phyloP scores from a whole-genome alignment of 2,888 invertebrate genomes.

The Conomelus anceps region DNA sequence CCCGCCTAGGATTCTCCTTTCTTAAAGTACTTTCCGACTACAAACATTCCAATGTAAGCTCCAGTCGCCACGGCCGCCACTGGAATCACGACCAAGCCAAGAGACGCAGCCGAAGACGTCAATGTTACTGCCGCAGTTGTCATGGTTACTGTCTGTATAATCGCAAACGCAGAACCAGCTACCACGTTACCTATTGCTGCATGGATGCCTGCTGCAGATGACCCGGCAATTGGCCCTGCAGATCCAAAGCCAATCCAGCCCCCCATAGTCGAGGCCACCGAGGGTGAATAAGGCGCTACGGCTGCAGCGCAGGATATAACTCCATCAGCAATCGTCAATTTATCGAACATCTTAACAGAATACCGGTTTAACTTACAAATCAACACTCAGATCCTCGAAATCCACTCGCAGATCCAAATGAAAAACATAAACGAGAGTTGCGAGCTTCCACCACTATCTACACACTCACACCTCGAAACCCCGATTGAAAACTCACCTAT shows the following conservation, averaged over 20 bases:
- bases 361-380: no score
- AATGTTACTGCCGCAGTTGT: neutral
- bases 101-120: no score
- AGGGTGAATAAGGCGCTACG: neutral
- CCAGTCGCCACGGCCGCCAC: neutral
- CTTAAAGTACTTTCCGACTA: neutral
- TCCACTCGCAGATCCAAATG: no score
- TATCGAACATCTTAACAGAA: no score
- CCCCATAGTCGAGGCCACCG: neutral
- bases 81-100: neutral
- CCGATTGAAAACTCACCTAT: no score
- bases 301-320: neutral
- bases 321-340: neutral
- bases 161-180: neutral
- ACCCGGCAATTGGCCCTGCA: neutral
- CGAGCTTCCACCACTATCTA: no score
- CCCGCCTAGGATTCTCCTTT: no score
- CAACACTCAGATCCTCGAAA: no score
- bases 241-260: neutral
- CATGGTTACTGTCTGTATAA: neutral
- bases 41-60: neutral
- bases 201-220: neutral
- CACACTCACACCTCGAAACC: no score
- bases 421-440: no score
- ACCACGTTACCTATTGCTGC: neutral